phyloP scores from a whole-genome alignment of 2,113 vertebrate species.

The Scomber japonicus region DNA sequence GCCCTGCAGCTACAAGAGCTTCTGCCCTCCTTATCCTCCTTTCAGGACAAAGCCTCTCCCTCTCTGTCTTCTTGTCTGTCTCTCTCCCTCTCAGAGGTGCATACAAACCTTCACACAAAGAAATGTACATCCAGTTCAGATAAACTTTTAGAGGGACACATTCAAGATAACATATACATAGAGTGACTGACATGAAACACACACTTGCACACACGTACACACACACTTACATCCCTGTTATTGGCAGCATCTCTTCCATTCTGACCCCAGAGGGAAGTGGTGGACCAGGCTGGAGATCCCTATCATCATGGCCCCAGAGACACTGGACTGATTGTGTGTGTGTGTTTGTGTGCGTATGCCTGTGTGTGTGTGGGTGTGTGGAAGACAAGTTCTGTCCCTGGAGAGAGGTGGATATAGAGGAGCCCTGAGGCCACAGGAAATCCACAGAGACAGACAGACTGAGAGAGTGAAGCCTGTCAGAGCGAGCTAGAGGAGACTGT shows the following conservation, averaged over 20 bases:
- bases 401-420: conserved; percentile 70
- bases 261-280: conserved; percentile 78
- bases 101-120: conserved; percentile 9
- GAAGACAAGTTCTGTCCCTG: conserved; percentile 54
- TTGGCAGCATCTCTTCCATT: conserved; percentile 76
- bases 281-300: conserved; percentile 74
- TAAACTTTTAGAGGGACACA: conserved; percentile 49
- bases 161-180: conserved; percentile 50
- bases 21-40: conserved; percentile 72
- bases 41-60: conserved; percentile 61
- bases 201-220: conserved; percentile 15
- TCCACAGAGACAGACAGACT: conserved; percentile 84
- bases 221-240: conserved; percentile 56
- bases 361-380: conserved; percentile 47
- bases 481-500: conserved; percentile 46
- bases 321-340: conserved; percentile 71
- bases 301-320: conserved; percentile 76
- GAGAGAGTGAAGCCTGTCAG: conserved; percentile 82
- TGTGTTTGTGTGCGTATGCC: conserved; percentile 32
- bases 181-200: conserved; percentile 59
- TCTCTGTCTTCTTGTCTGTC: conserved; percentile 36
- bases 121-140: conserved; percentile 44
- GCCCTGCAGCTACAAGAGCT: conserved; percentile 80
- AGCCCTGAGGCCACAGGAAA: conserved; percentile 84
- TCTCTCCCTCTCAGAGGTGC: conserved; percentile 31